Conservation (phyloP, 2,113 vertebrate species). For the Corythaixoides concolor region DNA sequence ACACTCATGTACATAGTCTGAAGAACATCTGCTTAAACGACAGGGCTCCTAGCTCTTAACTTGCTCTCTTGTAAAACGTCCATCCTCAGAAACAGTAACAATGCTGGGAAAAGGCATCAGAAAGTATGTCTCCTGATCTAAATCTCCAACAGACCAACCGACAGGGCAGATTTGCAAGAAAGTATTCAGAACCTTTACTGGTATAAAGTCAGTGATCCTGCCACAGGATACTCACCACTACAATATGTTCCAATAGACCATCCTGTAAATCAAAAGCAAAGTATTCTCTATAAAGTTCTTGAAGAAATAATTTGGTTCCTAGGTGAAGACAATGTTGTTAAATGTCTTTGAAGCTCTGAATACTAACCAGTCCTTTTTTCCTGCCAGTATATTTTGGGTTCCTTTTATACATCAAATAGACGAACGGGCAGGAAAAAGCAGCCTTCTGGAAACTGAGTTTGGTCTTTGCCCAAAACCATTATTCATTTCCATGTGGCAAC, state of each 20-base stretch:
- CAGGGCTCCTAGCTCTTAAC: not conserved
- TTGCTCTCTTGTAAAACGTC: not conserved
- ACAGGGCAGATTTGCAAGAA: not conserved
- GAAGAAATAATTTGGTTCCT: constrained; percentile 45
- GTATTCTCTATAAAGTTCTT: constrained; percentile 19
- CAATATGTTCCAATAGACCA: not conserved
- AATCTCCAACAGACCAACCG: not conserved
- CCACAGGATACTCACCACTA: not conserved
- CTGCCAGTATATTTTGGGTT: not conserved
- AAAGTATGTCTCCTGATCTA: not conserved
- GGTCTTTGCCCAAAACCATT: constrained; percentile 36
- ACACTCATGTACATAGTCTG: not conserved
- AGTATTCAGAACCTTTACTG: not conserved
- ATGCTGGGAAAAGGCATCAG: not conserved
- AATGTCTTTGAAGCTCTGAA: constrained; percentile 20
- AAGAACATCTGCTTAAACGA: not conserved
- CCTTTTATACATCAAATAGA: not conserved
- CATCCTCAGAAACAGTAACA: not conserved
- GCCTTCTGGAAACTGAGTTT: constrained; percentile 30
- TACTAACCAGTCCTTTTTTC: constrained; percentile 20
- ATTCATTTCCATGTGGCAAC: constrained; percentile 5
- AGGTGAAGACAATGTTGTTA: constrained; percentile 29
- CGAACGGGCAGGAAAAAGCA: not conserved
- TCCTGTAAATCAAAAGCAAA: constrained; percentile 9
- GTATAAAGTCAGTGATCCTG: not conserved